Evolutionary conservation across 2,797 vertebrate genomes (phyloP), one percentile per base, ranked within the genome.

Genomic region (Phrynocephalus forsythii): DNA sequence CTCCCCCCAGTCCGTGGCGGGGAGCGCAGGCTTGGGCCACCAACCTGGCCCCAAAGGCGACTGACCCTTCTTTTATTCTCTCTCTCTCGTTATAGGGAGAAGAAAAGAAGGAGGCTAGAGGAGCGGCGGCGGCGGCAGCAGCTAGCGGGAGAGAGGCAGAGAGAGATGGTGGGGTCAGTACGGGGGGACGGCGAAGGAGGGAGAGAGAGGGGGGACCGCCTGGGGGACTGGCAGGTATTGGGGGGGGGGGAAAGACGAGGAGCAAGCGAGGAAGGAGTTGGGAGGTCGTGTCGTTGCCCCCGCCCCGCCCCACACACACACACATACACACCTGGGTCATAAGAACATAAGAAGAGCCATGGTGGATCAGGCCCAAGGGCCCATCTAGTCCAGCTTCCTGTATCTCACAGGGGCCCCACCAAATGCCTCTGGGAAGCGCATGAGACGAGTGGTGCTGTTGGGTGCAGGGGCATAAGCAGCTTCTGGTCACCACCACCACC

Each of bases 101-200:
- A 99, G 98, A 99, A 99, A 99, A 99, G 98, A 99, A 98, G 98
- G 98, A 98, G 98, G 99, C 97, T 99, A 98, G 98, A 98, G 97
- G 98, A 99, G 98, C 97, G 98, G 98, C 81, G 66, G 80, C 97
- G 66, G 81, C 97, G 98, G 97, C 33, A 33, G 33, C 97, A 33
- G 33, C 97, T 98, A 97, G 87, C 82, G 87, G 87, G 87, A 88
- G 87, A 88, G 87, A 88, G 87, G 87, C 87, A 81, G 87, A 88
- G 83, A 88, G 87, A 88, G 98, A 99, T 97, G 99, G 99, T 97
- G 99, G 99, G 87, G 98, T 99, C 98, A 99, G 98, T 99, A 98
- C 96, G 96, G 96, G 94, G 26, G 28, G 2, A 13, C 28, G n/a
- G 26, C 30, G 20, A 16, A 60, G 30, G 22, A 76, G 89, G 93